Base-by-base conservation (phyloP, 2,113 vertebrate genomes). In the Tachysurus vachellii region DNA sequence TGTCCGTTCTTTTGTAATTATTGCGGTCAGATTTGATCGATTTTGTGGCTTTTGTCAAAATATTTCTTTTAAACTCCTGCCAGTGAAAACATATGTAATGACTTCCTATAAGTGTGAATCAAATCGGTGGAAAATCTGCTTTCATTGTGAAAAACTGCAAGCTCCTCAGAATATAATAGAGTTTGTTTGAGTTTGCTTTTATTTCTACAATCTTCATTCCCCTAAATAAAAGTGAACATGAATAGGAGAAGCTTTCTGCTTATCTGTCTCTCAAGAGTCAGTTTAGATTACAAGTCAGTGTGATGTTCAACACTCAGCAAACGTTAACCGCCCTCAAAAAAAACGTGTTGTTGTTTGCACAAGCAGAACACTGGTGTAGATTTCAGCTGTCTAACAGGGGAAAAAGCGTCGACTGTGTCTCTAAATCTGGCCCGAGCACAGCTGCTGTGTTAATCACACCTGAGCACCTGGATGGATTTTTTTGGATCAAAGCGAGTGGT, bases 381-480 rank as follows among this genome's bases (percentile, higher is more conserved):
- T 87, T 87, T 81, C 82, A 68, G 82, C 44, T 26, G 21, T 73
- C 19, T 59, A 19, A 4, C 13, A 56, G 44, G n/a, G 5, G 57
- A 19, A 50, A 73, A 82, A 47, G 59, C 28, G n/a, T 75, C 80
- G 23, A 64, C 44, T 59, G 54, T 53, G 76, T 14, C 70, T 86
- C 81, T 73, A 61, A 83, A 86, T 70, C 84, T 42, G 66, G 85
- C 64, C 19, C 42, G 53, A 28, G 59, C 42, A 21, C 86, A 87
- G 83, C 53, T 85, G 68, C 75, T 81, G 36, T 59, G 36, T 47
- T 71, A 88, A 85, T 36, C 57, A 71, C 79, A 83, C n/a, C 31
- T 70, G 28, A 73, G 62, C 71, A 82, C 73, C 70, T 66, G 85
- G n/a, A 87, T 62, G 28, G 50, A 44, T 70, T 62, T 86, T 80